Evolutionary conservation across 2,113 vertebrate genomes (phyloP).

Genomic region (Axis porcinus): DNA sequence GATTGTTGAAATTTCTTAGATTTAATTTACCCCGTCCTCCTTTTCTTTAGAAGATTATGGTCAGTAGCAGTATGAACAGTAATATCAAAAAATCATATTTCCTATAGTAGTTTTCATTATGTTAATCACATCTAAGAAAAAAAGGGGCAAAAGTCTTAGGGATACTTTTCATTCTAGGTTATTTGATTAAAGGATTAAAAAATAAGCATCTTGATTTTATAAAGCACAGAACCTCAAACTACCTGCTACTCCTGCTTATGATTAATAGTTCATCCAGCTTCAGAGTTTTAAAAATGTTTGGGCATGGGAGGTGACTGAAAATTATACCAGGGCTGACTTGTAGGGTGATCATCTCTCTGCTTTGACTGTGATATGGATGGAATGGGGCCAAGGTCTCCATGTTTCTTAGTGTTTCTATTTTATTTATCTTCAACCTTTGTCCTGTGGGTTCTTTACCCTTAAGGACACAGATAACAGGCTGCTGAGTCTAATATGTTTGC

Average conservation of each 20-base stretch:
- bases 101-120: not conserved
- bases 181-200: slow-evolving; percentile 8
- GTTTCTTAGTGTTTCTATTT: slow-evolving; percentile 58
- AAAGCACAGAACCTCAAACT: not conserved
- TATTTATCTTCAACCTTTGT: slow-evolving; percentile 63
- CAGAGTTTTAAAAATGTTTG: not conserved
- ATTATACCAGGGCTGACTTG: not conserved
- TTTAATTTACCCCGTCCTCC: not conserved
- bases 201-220: slow-evolving; percentile 24
- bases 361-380: not conserved
- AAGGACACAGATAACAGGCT: slow-evolving; percentile 37
- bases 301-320: not conserved
- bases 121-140: slow-evolving; percentile 28
- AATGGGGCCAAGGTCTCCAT: slow-evolving; percentile 50
- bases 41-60: slow-evolving; percentile 34
- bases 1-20: not conserved
- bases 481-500: not conserved
- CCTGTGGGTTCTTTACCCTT: slow-evolving; percentile 55
- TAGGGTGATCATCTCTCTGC: not conserved
- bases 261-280: not conserved
- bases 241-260: not conserved
- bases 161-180: slow-evolving; percentile 3
- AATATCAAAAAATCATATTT: slow-evolving; percentile 32
- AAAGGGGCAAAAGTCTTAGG: not conserved
- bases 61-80: not conserved